Evolutionary conservation across 2,113 vertebrate species (phyloP).

Genomic region (Gasterosteus aculeatus): DNA sequence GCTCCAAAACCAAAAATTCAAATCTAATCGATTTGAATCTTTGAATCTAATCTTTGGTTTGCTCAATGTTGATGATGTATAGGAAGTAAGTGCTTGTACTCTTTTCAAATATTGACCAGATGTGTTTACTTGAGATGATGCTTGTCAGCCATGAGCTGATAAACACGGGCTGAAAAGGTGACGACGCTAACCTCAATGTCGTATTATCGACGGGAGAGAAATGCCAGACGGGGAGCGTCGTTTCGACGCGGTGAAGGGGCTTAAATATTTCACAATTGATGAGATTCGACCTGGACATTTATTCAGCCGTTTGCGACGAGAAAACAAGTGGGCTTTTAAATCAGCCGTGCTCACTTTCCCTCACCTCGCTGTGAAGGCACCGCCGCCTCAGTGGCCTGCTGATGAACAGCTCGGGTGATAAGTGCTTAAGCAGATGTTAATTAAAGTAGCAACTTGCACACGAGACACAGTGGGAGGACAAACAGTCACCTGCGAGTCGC

Average conservation of each 20-base stretch:
- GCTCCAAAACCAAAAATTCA: too few relatives aligned
- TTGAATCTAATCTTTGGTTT: neutral
- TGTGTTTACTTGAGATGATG: conserved; percentile 30
- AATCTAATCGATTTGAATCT: too few relatives aligned
- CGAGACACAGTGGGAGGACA: conserved; percentile 6
- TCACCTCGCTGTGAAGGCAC: conserved; percentile 22
- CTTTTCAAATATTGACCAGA: conserved; percentile 39
- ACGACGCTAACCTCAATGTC: conserved; percentile 32
- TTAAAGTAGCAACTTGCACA: conserved; percentile 50
- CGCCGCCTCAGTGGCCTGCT: conserved; percentile 32
- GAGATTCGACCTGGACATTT: neutral
- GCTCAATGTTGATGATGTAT: neutral
- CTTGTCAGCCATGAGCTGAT: conserved; percentile 40
- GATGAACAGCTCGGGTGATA: conserved; percentile 46
- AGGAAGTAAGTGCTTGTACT: neutral
- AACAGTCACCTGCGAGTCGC: too few relatives aligned
- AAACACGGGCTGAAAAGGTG: conserved; percentile 29
- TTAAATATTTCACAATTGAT: neutral
- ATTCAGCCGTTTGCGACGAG: neutral
- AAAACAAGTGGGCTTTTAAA: conserved; percentile 29
- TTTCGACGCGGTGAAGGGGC: neutral
- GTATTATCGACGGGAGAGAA: conserved; percentile 6
- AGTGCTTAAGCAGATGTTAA: conserved; percentile 53
- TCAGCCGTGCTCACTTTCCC: conserved; percentile 35
- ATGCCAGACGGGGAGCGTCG: neutral